Evolutionary conservation across 2,113 vertebrate genomes (phyloP).

Genomic region (Motacilla tschutschensis): DNA sequence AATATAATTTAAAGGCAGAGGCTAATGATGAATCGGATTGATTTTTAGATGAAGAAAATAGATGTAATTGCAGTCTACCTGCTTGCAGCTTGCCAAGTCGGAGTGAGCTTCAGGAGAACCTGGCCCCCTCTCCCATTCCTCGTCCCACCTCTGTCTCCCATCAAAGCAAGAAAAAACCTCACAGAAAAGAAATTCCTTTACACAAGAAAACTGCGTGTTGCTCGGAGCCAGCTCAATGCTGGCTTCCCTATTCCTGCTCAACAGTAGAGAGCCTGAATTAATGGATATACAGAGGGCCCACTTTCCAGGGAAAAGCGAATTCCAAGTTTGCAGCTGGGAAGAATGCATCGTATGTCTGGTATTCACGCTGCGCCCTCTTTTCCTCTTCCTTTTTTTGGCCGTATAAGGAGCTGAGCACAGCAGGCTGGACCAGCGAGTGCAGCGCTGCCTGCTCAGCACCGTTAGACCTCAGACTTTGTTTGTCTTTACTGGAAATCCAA

Average conservation of each 20-base stretch:
- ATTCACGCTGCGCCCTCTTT: constrained; percentile 43
- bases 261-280: constrained; percentile 28
- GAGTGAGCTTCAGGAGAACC: background rate
- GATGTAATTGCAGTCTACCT: background rate
- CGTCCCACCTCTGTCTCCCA: background rate
- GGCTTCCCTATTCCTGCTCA: constrained; percentile 42
- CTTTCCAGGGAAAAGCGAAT: constrained; percentile 33
- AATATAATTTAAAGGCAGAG: constrained; percentile 1
- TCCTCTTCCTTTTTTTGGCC: constrained; percentile 58
- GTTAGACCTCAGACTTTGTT: constrained; percentile 44
- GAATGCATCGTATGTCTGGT: constrained; percentile 73
- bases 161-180: background rate
- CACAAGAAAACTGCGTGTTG: background rate
- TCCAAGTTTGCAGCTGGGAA: constrained; percentile 43
- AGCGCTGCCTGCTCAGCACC: constrained; percentile 1
- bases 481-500: constrained; percentile 74
- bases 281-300: constrained; percentile 7
- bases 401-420: constrained; percentile 67
- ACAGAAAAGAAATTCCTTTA: constrained; percentile 15
- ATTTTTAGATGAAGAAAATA: constrained; percentile 20
- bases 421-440: constrained; percentile 31
- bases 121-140: background rate
- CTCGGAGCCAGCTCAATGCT: constrained; percentile 24
- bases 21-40: constrained; percentile 22
- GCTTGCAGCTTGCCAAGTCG: background rate